Evolutionary conservation across 2,888 invertebrate genomes (phyloP).

Genomic region (Leptinotarsa haldemani): DNA sequence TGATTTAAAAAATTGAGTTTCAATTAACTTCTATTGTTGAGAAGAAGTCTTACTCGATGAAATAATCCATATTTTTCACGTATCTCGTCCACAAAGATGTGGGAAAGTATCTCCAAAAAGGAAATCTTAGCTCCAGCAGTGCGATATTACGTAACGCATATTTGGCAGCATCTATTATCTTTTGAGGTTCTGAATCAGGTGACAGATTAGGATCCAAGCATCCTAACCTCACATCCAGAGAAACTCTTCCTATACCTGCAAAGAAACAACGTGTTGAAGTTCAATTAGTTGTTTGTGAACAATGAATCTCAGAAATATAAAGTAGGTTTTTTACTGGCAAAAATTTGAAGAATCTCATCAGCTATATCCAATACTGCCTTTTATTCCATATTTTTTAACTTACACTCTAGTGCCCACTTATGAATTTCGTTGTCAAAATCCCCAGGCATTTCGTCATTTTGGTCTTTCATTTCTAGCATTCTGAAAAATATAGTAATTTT

Average conservation of each 20-base stretch:
- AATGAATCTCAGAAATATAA: too few relatives aligned
- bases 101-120: conserved; percentile 76
- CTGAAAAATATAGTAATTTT: conserved; percentile 62
- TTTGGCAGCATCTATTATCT: conserved; percentile 75
- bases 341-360: not conserved
- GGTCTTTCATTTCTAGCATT: conserved; percentile 70
- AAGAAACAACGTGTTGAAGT: not conserved
- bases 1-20: too few relatives aligned
- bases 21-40: not conserved
- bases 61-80: conserved; percentile 75
- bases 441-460: conserved; percentile 71
- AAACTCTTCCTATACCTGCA: conserved; percentile 75
- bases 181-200: conserved; percentile 69
- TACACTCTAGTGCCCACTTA: conserved; percentile 86
- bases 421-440: conserved; percentile 79
- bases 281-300: too few relatives aligned
- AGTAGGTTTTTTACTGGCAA: too few relatives aligned
- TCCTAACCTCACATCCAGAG: conserved; percentile 74
- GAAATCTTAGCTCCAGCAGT: conserved; percentile 73
- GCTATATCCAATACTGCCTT: too few relatives aligned
- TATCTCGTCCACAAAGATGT: conserved; percentile 74
- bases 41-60: conserved; percentile 70
- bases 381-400: conserved; percentile 57
- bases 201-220: conserved; percentile 71
- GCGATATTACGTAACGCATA: conserved; percentile 76